Evolutionary conservation across 2,113 vertebrate species (phyloP).

Genomic region (Myotis brandtii): DNA sequence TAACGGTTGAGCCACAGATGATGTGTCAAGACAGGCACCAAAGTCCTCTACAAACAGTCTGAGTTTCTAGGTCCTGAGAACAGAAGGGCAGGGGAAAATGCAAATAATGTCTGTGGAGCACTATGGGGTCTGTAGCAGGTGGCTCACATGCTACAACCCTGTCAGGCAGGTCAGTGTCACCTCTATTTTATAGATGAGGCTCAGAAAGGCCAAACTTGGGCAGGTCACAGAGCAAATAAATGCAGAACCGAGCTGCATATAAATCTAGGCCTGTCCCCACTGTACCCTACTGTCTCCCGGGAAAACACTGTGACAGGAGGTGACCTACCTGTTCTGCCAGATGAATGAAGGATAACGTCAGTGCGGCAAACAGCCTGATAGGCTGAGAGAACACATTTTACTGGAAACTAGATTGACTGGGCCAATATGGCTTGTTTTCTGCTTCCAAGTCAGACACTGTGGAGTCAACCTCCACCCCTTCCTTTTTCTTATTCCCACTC

Average conservation of each 20-base stretch:
- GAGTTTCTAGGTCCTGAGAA: neutral
- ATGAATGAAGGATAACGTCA: neutral
- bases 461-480: neutral
- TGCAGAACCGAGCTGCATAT: neutral
- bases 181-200: neutral
- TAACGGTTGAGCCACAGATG: neutral
- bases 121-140: neutral
- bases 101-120: accelerated
- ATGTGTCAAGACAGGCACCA: neutral
- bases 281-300: neutral
- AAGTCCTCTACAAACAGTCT: neutral
- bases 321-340: neutral
- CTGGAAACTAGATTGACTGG: neutral
- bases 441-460: neutral
- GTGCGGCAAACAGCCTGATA: neutral
- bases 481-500: neutral
- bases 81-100: neutral
- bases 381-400: neutral
- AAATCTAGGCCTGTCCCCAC: neutral
- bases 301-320: neutral
- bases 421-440: neutral
- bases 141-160: neutral
- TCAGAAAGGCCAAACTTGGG: neutral
- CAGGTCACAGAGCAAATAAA: neutral
- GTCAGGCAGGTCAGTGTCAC: neutral